Conservation (phyloP, 2,888 invertebrate species). For the Eremobia ochroleuca region DNA sequence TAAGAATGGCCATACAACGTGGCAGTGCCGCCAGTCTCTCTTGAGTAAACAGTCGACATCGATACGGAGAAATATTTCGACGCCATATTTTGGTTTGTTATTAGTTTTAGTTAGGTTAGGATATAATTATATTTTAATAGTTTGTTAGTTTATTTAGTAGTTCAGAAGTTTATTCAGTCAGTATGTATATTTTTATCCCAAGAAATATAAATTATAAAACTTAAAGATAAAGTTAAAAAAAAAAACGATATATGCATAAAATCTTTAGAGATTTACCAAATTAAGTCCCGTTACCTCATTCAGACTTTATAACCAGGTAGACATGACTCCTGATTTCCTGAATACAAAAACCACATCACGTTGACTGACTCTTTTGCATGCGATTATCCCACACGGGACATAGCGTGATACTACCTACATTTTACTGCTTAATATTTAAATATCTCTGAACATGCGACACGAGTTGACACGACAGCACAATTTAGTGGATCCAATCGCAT, state of each 20-base stretch:
- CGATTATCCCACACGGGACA: constrained; percentile 40
- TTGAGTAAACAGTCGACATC: too few species aligned
- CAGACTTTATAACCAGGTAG: constrained; percentile 12
- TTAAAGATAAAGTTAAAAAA: too few species aligned
- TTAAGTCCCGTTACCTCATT: constrained; percentile 38
- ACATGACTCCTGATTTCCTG: constrained; percentile 37
- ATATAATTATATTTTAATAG: too few species aligned
- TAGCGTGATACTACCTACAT: constrained; percentile 50
- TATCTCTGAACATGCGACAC: constrained; percentile 37
- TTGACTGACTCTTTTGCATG: constrained; percentile 28
- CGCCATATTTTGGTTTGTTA: too few species aligned
- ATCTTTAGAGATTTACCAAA: not conserved
- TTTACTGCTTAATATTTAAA: constrained; percentile 38
- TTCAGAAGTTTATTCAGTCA: too few species aligned
- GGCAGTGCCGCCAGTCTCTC: too few species aligned
- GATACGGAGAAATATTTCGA: too few species aligned
- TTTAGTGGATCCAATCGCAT: constrained; percentile 43
- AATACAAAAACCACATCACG: constrained; percentile 10
- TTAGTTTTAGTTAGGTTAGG: too few species aligned
- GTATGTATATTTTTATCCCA: too few species aligned
- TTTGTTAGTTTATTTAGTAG: too few species aligned
- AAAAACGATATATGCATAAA: not conserved
- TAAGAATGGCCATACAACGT: too few species aligned
- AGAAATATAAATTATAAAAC: too few species aligned
- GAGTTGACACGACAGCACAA: constrained; percentile 40